Evolutionary conservation across 2,888 invertebrate species (phyloP).

Genomic region (Nemotelus pantherinus): DNA sequence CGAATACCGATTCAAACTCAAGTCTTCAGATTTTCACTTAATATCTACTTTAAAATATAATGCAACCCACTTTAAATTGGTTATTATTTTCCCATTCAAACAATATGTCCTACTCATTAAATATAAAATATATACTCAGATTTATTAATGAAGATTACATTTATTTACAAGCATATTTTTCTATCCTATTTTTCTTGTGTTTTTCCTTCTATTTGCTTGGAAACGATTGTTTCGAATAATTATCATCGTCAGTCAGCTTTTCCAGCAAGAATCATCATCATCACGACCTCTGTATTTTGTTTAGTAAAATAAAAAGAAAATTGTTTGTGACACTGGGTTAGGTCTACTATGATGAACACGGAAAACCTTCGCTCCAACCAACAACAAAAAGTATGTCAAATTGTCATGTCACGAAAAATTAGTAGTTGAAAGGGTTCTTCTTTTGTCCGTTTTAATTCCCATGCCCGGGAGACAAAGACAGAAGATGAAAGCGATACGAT

Average conservation of each 20-base stretch:
- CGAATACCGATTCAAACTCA: too few species aligned
- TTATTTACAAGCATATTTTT: too few species aligned
- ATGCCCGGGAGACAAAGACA: too few species aligned
- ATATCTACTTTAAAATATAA: too few species aligned
- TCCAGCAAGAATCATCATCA: conserved; percentile 1
- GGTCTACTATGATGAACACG: conserved; percentile 4
- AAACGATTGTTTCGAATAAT: background rate
- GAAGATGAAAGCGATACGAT: too few species aligned
- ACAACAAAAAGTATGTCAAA: conserved; percentile 26
- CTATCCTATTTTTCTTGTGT: background rate
- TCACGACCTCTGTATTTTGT: background rate
- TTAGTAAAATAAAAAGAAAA: conserved; percentile 29
- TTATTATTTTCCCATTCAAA: too few species aligned
- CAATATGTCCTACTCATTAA: too few species aligned
- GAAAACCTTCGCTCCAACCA: too few species aligned
- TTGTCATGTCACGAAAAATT: conserved; percentile 21
- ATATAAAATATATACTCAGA: too few species aligned
- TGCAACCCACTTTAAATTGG: too few species aligned
- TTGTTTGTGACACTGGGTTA: conserved; percentile 28
- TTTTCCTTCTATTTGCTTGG: background rate
- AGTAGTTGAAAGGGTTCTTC: background rate
- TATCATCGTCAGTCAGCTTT: conserved; percentile 1
- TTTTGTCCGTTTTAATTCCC: background rate
- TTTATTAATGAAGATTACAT: too few species aligned
- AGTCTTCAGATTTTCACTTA: too few species aligned